Percentiles rank a stretch among this genome's conserved stretches.
Evolutionary conservation across 2,888 invertebrate species (phyloP).

Genomic region (Catocala fraxini): DNA sequence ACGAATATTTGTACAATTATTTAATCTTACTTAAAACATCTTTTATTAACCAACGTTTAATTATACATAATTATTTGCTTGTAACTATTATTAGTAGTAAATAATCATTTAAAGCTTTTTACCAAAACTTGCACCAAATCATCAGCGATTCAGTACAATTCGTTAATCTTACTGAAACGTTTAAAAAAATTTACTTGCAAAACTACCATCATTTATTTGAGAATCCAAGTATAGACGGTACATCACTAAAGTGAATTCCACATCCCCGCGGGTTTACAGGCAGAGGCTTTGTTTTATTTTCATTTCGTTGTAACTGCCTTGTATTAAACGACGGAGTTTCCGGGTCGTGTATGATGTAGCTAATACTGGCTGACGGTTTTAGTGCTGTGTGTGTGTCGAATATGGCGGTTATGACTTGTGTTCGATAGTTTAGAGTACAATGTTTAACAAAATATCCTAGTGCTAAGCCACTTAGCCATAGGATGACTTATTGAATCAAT

Average conservation of each 20-base stretch:
- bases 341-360: constrained; percentile 3
- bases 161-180: too few species aligned
- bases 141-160: too few species aligned
- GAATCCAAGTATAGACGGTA: constrained; percentile 15
- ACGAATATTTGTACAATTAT: too few species aligned
- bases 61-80: too few species aligned
- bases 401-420: neutral
- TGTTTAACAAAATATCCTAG: too few species aligned
- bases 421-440: neutral
- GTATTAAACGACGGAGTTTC: constrained; percentile 4
- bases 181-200: neutral
- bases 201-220: constrained; percentile 19
- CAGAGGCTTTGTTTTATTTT: constrained; percentile 33
- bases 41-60: too few species aligned
- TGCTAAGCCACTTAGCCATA: too few species aligned
- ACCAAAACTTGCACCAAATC: too few species aligned
- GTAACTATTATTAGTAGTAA: too few species aligned
- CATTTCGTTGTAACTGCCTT: constrained; percentile 25
- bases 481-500: too few species aligned
- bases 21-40: too few species aligned
- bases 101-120: too few species aligned
- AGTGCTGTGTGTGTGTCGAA: neutral
- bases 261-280: constrained; percentile 22
- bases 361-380: constrained; percentile 9
- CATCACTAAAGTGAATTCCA: constrained; percentile 28